Evolutionary conservation across 2,797 vertebrate species (phyloP).

Genomic region (Epinephelus coioides): DNA sequence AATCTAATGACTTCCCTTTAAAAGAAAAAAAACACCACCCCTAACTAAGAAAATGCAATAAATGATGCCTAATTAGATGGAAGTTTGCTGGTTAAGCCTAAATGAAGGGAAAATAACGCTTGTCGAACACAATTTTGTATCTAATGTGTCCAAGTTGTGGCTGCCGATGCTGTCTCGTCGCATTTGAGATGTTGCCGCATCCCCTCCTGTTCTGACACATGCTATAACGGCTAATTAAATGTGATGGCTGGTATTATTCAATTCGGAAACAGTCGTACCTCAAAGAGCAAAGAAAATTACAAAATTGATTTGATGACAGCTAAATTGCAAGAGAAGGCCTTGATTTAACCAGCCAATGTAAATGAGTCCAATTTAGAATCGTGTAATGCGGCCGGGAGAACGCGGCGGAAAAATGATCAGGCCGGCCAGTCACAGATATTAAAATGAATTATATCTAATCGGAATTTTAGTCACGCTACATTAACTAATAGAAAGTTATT

Average conservation of each 20-base stretch:
- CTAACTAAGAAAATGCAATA: conserved; percentile 18
- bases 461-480: conserved; percentile 99
- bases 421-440: conserved; percentile 99
- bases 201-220: conserved; percentile 71
- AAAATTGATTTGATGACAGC: conserved; percentile 97
- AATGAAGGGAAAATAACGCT: conserved; percentile 58
- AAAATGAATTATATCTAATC: conserved; percentile 99
- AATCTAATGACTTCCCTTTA: neutral
- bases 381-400: conserved; percentile 94
- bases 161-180: conserved; percentile 58
- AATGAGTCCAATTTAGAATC: conserved; percentile 98
- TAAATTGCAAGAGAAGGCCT: conserved; percentile 94
- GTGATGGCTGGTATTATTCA: conserved; percentile 86
- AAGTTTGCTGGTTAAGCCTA: conserved; percentile 36
- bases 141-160: conserved; percentile 61
- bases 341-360: conserved; percentile 95
- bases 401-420: conserved; percentile 94
- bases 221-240: conserved; percentile 83
- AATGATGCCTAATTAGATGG: conserved; percentile 35
- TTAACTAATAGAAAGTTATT: conserved; percentile 99
- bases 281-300: conserved; percentile 87
- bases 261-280: conserved; percentile 86
- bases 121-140: conserved; percentile 60
- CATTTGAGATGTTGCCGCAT: conserved; percentile 62
- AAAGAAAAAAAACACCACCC: neutral